These are phyloP conservation scores for Paedocypris micromegethes DNA, from an alignment of 2,797 vertebrate genomes.

Conservation along the genomic window DNA sequence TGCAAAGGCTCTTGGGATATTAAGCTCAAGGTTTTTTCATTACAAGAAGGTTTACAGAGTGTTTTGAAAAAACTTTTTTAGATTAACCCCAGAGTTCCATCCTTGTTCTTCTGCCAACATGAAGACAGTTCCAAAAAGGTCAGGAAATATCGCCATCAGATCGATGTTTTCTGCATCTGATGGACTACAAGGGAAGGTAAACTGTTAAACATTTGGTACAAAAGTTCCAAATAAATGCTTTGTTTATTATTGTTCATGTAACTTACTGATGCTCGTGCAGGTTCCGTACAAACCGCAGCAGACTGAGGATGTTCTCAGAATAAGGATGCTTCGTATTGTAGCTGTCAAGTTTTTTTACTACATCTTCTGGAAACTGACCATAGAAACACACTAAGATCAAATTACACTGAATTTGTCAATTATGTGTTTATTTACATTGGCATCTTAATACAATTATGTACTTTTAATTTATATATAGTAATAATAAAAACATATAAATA, in stretches of 20 bases:
- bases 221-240: no score
- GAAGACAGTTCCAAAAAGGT: conserved; percentile 55
- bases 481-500: not conserved
- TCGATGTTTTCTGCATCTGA: conserved; percentile 40
- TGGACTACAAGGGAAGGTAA: conserved; percentile 37
- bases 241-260: not conserved
- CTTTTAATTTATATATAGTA: not conserved
- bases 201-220: not conserved
- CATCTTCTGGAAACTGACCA: conserved; percentile 47
- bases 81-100: conserved; percentile 47
- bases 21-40: no score
- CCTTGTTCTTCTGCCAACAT: conserved; percentile 46
- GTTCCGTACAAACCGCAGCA: conserved; percentile 59
- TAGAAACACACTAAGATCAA: not conserved
- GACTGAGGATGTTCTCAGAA: conserved; percentile 47
- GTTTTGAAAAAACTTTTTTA: conserved; percentile 42
- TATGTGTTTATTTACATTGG: no score
- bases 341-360: conserved; percentile 48
- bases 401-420: not conserved
- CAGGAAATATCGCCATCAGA: conserved; percentile 47
- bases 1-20: no score
- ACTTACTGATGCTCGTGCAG: conserved; percentile 55
- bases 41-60: no score
- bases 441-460: no score
- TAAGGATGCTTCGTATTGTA: conserved; percentile 42